These are phyloP conservation scores for Furcula furcula DNA, from an alignment of 2,888 invertebrate species.

Conservation along the genomic window DNA sequence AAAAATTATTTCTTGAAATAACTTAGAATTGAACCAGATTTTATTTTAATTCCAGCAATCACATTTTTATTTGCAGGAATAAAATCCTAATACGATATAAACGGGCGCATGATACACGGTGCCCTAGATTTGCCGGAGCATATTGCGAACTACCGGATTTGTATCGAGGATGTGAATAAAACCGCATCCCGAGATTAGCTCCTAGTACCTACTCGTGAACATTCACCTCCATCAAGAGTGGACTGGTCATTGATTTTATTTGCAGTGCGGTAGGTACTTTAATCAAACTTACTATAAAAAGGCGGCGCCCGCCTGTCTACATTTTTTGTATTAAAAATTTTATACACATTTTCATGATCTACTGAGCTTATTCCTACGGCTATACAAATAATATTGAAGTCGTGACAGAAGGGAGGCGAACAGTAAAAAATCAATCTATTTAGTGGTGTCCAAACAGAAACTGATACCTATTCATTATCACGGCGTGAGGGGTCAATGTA, in stretches of 20 bases:
- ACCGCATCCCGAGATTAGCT: constrained; percentile 35
- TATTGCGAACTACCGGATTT: constrained; percentile 23
- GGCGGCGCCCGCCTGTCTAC: constrained; percentile 1
- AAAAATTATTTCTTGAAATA: too few species aligned
- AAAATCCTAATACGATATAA: constrained; percentile 19
- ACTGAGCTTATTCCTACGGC: constrained; percentile 1
- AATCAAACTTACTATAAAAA: not conserved
- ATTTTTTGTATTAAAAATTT: not conserved
- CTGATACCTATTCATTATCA: constrained; percentile 16
- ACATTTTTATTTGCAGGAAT: constrained; percentile 4
- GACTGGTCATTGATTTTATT: constrained; percentile 27
- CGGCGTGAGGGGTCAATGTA: constrained; percentile 26
- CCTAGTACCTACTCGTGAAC: constrained; percentile 8
- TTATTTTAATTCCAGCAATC: constrained; percentile 2
- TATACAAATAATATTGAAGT: constrained; percentile 2
- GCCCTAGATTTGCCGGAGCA: constrained; percentile 22
- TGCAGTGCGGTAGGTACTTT: constrained; percentile 3
- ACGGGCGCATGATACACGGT: constrained; percentile 23
- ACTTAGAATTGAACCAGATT: too few species aligned
- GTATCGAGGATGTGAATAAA: constrained; percentile 24
- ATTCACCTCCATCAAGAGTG: constrained; percentile 17
- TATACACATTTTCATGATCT: constrained; percentile 2
- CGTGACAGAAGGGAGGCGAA: constrained; percentile 2
- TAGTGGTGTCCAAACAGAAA: constrained; percentile 3
- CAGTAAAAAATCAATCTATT: constrained; percentile 4